phyloP scores from a whole-genome alignment of 2,797 vertebrate species.

The Malacoraja senta region DNA sequence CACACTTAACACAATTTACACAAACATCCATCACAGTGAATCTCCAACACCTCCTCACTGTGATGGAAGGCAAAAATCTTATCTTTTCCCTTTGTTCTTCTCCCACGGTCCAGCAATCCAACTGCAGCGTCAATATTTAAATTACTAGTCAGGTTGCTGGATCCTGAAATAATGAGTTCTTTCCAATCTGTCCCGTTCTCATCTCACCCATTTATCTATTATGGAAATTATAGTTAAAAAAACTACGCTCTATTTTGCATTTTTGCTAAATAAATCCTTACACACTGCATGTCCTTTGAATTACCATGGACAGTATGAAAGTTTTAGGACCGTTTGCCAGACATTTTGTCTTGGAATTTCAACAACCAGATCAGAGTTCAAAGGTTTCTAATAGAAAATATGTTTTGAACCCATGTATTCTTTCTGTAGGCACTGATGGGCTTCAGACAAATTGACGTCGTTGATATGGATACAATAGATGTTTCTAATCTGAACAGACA shows the following conservation, averaged over 20 bases:
- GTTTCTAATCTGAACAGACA: slow-evolving; percentile 96
- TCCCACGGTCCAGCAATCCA: too few species aligned
- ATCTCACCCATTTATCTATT: not conserved
- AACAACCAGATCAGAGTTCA: not conserved
- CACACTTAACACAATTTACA: too few species aligned
- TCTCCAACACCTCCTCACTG: too few species aligned
- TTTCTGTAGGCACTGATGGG: slow-evolving; percentile 79
- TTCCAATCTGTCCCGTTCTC: not conserved
- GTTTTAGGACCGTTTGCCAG: not conserved
- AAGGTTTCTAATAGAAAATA: not conserved
- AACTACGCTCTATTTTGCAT: not conserved
- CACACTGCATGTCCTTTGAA: too few species aligned
- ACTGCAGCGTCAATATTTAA: not conserved
- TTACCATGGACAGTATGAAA: not conserved
- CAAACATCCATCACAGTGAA: too few species aligned
- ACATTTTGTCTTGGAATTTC: not conserved
- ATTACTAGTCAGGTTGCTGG: not conserved
- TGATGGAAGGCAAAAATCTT: too few species aligned
- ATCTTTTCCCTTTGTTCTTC: too few species aligned
- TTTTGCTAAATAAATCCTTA: not conserved
- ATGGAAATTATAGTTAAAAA: not conserved
- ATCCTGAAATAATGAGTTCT: not conserved
- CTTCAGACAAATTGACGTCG: slow-evolving; percentile 91
- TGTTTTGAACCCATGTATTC: slow-evolving; percentile 37
- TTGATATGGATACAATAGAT: slow-evolving; percentile 98